Percentiles rank a stretch among this genome's conserved stretches.
These are phyloP conservation scores for Aplodontia rufa DNA, from an alignment of 2,113 vertebrate species.

Conservation along the genomic window DNA sequence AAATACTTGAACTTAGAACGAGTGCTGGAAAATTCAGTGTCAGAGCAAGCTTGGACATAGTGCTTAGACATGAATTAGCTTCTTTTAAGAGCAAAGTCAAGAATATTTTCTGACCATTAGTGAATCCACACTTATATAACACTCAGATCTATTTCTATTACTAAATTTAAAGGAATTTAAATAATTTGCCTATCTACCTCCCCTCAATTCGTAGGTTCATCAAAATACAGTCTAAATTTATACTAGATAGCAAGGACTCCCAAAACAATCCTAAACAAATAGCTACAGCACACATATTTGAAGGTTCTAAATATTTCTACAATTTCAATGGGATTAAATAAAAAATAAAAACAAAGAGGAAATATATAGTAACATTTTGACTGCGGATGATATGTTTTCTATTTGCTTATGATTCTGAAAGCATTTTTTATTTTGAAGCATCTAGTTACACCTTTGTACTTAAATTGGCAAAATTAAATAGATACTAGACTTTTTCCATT, in stretches of 20 bases:
- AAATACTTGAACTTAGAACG: conserved; percentile 7
- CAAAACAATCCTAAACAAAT: neutral
- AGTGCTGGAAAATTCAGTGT: neutral
- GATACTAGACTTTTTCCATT: neutral
- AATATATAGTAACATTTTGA: neutral
- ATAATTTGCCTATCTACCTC: neutral
- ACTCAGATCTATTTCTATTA: neutral
- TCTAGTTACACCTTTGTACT: neutral
- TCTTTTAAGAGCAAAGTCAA: neutral
- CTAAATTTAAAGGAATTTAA: conserved; percentile 13
- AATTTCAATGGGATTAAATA: neutral
- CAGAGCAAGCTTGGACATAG: neutral
- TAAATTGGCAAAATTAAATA: conserved; percentile 30
- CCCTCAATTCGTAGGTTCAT: conserved; percentile 35
- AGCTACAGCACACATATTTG: neutral
- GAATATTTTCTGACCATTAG: neutral
- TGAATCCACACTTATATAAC: neutral
- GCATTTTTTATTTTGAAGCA: conserved; percentile 48
- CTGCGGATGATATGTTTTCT: neutral
- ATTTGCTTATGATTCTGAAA: neutral
- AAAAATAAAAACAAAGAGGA: neutral
- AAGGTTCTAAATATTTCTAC: neutral
- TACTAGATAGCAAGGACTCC: neutral
- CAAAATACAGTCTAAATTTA: neutral
- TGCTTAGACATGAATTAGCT: neutral